Conservation (phyloP, 2,113 vertebrate genomes). For the Illadopsis cleaveri region DNA sequence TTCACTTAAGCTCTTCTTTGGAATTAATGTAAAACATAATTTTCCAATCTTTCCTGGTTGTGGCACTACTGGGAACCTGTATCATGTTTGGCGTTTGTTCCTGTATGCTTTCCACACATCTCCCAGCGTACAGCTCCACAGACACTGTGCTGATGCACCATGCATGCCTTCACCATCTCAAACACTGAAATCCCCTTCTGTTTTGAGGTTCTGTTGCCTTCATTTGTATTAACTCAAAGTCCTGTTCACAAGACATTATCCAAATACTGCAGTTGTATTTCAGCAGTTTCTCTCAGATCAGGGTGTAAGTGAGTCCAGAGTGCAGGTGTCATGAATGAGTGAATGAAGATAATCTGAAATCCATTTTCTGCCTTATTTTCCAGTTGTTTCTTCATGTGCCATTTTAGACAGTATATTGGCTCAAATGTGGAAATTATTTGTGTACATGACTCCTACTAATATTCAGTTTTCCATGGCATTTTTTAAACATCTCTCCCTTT, state of each 20-base stretch:
- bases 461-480: background rate
- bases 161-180: background rate
- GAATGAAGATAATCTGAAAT: background rate
- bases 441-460: background rate
- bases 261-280: background rate
- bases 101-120: fast-evolving
- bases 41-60: background rate
- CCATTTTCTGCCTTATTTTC: background rate
- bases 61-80: background rate
- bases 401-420: background rate
- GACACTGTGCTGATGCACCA: background rate
- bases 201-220: background rate
- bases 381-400: background rate
- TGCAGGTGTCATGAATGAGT: background rate
- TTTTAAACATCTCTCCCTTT: background rate
- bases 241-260: background rate
- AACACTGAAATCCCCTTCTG: background rate
- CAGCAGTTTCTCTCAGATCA: background rate
- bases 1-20: background rate
- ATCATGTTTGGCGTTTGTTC: background rate
- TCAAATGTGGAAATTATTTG: background rate
- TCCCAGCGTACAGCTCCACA: background rate
- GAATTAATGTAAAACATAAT: background rate
- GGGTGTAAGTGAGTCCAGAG: background rate
- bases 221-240: background rate